Conservation (phyloP, 2,888 invertebrate species). For the Gnatocerus cornutus region DNA sequence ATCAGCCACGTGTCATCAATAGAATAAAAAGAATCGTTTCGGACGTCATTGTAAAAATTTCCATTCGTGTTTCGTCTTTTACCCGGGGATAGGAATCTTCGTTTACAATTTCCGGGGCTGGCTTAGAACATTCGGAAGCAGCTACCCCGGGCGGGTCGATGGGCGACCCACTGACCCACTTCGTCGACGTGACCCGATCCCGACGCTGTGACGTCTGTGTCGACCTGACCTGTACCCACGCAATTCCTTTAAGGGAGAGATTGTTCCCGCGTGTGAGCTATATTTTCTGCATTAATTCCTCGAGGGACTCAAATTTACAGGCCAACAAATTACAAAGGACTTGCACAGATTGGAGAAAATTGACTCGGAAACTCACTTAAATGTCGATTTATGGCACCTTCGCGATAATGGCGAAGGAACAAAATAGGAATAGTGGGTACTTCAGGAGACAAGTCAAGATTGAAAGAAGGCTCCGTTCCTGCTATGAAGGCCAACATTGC, state of each 20-base stretch:
- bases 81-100: background rate
- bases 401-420: background rate
- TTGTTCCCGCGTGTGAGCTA: conserved; percentile 31
- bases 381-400: conserved; percentile 24
- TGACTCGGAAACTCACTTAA: conserved; percentile 36
- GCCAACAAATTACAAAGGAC: conserved; percentile 30
- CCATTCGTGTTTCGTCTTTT: background rate
- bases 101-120: conserved; percentile 35
- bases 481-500: too few species aligned
- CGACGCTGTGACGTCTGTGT: conserved; percentile 43
- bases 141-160: conserved; percentile 52
- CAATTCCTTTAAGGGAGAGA: conserved; percentile 38
- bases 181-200: conserved; percentile 47
- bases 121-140: conserved; percentile 32
- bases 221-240: conserved; percentile 50
- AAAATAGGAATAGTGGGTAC: background rate
- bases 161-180: conserved; percentile 56
- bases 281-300: conserved; percentile 36
- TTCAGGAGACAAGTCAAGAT: too few species aligned
- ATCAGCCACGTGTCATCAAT: too few species aligned
- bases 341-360: conserved; percentile 17
- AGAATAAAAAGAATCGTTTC: background rate
- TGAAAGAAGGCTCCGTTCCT: too few species aligned
- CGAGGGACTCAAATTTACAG: conserved; percentile 28
- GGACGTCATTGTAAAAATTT: too few species aligned